Evolutionary conservation across 2,888 invertebrate species (phyloP).

Genomic region (Aleiodes testaceus): DNA sequence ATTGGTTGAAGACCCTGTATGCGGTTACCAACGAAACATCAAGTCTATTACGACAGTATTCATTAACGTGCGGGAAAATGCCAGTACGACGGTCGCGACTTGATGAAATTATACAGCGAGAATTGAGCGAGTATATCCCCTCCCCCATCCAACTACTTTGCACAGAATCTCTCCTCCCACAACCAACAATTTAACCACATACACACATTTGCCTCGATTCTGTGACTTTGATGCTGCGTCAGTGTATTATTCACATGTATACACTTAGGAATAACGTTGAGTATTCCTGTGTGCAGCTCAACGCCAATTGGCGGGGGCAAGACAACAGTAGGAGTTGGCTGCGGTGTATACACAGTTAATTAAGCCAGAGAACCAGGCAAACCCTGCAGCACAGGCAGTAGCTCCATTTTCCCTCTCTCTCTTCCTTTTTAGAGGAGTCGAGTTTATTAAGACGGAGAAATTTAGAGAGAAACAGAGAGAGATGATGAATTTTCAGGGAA

Average conservation of each 20-base stretch:
- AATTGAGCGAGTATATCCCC: conserved; percentile 61
- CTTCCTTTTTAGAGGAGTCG: background rate
- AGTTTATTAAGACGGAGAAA: conserved; percentile 45
- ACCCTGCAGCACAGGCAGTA: conserved; percentile 36
- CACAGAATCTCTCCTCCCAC: conserved; percentile 1
- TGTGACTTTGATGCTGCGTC: background rate
- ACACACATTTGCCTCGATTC: conserved; percentile 16
- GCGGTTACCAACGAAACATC: background rate
- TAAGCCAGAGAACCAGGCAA: conserved; percentile 66
- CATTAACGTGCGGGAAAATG: conserved; percentile 17
- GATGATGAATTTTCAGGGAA: background rate
- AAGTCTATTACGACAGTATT: conserved; percentile 8
- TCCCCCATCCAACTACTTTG: conserved; percentile 51
- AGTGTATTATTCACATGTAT: conserved; percentile 2
- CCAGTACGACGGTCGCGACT: conserved; percentile 57
- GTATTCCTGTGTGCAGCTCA: conserved; percentile 39
- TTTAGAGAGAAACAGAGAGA: conserved; percentile 7
- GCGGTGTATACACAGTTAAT: conserved; percentile 72
- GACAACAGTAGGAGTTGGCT: conserved; percentile 70
- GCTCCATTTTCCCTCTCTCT: conserved; percentile 9
- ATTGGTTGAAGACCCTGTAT: background rate
- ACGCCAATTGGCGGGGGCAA: conserved; percentile 68
- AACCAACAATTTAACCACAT: background rate
- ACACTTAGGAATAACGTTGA: background rate
- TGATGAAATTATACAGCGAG: conserved; percentile 70